These are phyloP conservation scores for Talpa occidentalis DNA, from an alignment of 2,113 vertebrate genomes.

Conservation along the genomic window DNA sequence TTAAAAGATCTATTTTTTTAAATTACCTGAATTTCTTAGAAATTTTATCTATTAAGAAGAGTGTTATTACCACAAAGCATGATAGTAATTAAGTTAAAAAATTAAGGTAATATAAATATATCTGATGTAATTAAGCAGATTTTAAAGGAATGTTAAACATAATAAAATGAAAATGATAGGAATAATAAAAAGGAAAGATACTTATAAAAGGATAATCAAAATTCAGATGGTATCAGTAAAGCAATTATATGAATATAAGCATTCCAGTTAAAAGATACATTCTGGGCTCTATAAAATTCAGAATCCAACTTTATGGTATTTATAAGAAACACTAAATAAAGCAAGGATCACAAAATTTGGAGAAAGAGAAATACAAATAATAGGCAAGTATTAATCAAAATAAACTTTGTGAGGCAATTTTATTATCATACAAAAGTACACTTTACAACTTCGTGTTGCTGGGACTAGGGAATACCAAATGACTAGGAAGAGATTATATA, in stretches of 20 bases:
- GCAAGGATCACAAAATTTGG: background rate
- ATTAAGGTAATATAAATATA: background rate
- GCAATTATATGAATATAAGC: background rate
- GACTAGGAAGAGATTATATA: background rate
- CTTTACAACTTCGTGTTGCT: background rate
- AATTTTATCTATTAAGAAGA: background rate
- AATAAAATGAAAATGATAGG: background rate
- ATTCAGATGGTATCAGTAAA: background rate
- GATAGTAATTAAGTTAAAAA: background rate
- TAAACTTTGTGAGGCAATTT: background rate
- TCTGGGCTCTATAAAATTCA: background rate
- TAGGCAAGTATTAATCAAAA: conserved; percentile 21
- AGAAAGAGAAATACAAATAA: conserved; percentile 1
- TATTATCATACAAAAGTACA: background rate
- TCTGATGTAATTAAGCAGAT: background rate
- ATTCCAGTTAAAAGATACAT: background rate
- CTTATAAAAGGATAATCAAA: conserved; percentile 25
- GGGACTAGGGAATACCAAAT: conserved; percentile 6
- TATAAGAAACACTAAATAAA: background rate
- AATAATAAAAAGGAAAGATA: background rate
- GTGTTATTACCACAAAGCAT: background rate
- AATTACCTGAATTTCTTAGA: conserved; percentile 13
- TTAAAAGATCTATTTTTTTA: conserved; percentile 1
- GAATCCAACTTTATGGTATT: conserved; percentile 15
- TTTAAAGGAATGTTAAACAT: background rate